A percentile compares a stretch with the other conserved stretches of the same genome.
phyloP scores from a whole-genome alignment of 2,888 invertebrate genomes.

The Helleia helle region DNA sequence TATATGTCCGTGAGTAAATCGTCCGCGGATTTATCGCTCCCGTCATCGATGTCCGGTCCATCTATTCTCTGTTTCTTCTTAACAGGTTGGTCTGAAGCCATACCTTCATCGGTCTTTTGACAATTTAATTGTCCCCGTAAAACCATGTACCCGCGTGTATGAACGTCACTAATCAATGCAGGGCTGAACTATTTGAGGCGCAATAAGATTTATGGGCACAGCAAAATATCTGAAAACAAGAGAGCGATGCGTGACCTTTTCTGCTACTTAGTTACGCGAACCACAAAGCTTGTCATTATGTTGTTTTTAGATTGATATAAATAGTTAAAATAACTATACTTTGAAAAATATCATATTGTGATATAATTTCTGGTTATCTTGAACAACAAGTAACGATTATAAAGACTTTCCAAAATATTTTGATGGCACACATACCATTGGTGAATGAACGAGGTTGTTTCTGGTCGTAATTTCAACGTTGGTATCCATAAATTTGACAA shows the following conservation, averaged over 20 bases:
- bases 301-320: conserved; percentile 10
- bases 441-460: conserved; percentile 54
- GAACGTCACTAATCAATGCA: conserved; percentile 13
- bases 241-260: conserved; percentile 64
- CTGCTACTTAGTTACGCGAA: conserved; percentile 73
- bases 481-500: conserved; percentile 48
- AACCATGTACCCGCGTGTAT: conserved; percentile 71
- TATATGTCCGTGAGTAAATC: conserved; percentile 60
- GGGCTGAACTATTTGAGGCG: conserved; percentile 12
- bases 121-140: conserved; percentile 73
- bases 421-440: conserved; percentile 73
- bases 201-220: conserved; percentile 15
- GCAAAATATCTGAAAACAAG: conserved; percentile 1
- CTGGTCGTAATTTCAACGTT: conserved; percentile 32
- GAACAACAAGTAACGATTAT: conserved; percentile 25
- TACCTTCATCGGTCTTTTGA: conserved; percentile 73
- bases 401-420: conserved; percentile 74
- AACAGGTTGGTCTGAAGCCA: conserved; percentile 87
- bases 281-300: conserved; percentile 56
- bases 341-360: not conserved
- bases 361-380: not conserved
- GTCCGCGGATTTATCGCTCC: conserved; percentile 65
- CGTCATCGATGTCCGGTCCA: conserved; percentile 74
- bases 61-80: conserved; percentile 88
- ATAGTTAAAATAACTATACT: not conserved